Evolutionary conservation across 2,888 invertebrate genomes (phyloP).

Genomic region (Torymus aiolomorphi): DNA sequence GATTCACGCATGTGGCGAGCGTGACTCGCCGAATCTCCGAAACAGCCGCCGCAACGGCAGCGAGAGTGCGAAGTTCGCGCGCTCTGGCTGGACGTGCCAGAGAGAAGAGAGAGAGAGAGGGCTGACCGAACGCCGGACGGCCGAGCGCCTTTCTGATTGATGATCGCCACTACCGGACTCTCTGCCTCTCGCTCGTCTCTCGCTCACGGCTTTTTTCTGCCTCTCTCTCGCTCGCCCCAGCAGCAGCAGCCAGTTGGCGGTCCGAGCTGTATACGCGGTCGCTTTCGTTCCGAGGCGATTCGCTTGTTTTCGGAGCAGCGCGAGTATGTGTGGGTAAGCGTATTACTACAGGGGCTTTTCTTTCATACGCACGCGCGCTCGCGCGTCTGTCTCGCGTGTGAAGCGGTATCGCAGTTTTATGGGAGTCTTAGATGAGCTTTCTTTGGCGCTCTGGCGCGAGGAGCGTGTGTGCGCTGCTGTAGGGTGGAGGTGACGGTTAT

Average conservation of each 20-base stretch:
- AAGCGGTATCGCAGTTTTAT: not conserved
- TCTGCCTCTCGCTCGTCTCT: conserved; percentile 63
- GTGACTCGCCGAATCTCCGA: conserved; percentile 56
- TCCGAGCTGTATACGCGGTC: not conserved
- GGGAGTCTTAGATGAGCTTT: no score
- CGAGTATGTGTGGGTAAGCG: no score
- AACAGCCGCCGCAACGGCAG: conserved; percentile 17
- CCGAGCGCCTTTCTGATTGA: conserved; percentile 72
- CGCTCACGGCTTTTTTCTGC: conserved; percentile 10
- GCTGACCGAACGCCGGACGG: conserved; percentile 68
- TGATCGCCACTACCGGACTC: conserved; percentile 74
- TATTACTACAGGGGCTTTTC: not conserved
- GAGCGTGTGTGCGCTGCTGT: no score
- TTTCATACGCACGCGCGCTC: not conserved
- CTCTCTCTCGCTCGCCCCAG: conserved; percentile 35
- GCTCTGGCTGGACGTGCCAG: conserved; percentile 68
- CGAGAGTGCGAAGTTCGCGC: conserved; percentile 66
- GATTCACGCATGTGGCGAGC: conserved; percentile 15
- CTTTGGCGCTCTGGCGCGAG: no score
- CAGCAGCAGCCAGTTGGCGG: not conserved
- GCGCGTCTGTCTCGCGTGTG: not conserved
- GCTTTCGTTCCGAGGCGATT: conserved; percentile 30
- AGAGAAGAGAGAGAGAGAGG: conserved; percentile 64
- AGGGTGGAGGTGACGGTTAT: no score
- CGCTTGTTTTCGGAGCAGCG: conserved; percentile 27